Evolutionary conservation across 2,113 vertebrate genomes (phyloP), one percentile per base, ranked within the genome.

Genomic region (Actenoides lindsayi): DNA sequence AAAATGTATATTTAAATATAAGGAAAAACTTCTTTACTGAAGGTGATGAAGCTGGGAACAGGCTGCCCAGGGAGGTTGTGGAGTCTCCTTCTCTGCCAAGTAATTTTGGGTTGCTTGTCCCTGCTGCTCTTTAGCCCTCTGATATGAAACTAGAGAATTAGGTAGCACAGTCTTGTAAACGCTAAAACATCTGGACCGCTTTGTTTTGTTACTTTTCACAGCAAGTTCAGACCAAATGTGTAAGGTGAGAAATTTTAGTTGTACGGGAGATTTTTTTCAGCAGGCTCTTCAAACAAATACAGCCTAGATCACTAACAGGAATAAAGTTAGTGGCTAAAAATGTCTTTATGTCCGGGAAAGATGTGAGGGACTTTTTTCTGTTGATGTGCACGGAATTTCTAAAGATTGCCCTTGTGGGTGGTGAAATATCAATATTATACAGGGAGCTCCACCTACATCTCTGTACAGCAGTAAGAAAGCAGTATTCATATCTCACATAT

Each of bases 141-240:
- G 50, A 35, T 11, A 6, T 53, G 13, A 75, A 75, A 37, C 31
- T 57, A 69, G 30, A 51, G 74, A 70, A 28, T 48, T 69, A 31
- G 0, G 1, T 70, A 73, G 16, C 18, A 5, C 60, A 62, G 70
- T 56, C 68, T 81, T 35, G 10, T 53, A 78, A 83, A 67, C 57
- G 27, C 27, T 70, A 8, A 50, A 64, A 37, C n/a, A 13, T 83
- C 75, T 85, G 56, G 92, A 83, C 9, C 44, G 23, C 64, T 60
- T 92, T 46, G 63, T 62, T 95, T 90, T 88, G 51, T 83, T 93
- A 63, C 39, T 75, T 94, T 91, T 92, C 57, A 42, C 80, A 94
- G 53, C 62, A 90, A 93, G n/a, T 86, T 97, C 76, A 89, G 71
- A 27, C 65, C 64, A 79, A 83, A 68, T 80, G 78, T 87, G 68